A percentile compares a stretch with the other conserved stretches of the same genome.
phyloP scores from a whole-genome alignment of 1,140 invertebrate genomes.

The Bombus turneri region DNA sequence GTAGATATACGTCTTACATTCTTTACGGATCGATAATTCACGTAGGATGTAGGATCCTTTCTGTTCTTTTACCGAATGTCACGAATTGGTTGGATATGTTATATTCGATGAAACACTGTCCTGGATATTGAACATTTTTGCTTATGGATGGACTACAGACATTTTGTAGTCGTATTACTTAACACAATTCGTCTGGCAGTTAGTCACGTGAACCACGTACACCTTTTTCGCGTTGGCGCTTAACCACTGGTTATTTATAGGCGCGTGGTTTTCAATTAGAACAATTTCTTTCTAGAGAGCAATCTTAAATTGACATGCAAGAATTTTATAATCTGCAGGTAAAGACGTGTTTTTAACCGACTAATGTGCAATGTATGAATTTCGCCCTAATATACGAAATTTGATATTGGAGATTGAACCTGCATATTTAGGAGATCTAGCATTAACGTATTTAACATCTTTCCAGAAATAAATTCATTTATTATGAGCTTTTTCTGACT shows the following conservation, averaged over 20 bases:
- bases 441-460: background rate
- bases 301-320: background rate
- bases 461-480: background rate
- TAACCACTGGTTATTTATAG: background rate
- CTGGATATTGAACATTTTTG: background rate
- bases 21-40: constrained; percentile 38
- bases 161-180: too few species aligned
- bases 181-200: too few species aligned
- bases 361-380: background rate
- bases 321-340: too few species aligned
- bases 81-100: background rate
- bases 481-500: background rate
- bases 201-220: too few species aligned
- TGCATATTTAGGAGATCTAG: background rate
- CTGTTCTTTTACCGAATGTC: background rate
- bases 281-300: background rate
- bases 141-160: too few species aligned
- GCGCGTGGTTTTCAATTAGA: background rate
- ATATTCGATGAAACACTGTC: background rate
- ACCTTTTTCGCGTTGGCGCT: too few species aligned
- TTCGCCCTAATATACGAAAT: background rate
- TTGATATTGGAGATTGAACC: background rate
- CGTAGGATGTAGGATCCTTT: background rate
- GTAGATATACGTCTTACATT: constrained; percentile 17
- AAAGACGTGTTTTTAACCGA: background rate